Base-by-base conservation (phyloP, 2,113 vertebrate species). In the Carassius gibelio region DNA sequence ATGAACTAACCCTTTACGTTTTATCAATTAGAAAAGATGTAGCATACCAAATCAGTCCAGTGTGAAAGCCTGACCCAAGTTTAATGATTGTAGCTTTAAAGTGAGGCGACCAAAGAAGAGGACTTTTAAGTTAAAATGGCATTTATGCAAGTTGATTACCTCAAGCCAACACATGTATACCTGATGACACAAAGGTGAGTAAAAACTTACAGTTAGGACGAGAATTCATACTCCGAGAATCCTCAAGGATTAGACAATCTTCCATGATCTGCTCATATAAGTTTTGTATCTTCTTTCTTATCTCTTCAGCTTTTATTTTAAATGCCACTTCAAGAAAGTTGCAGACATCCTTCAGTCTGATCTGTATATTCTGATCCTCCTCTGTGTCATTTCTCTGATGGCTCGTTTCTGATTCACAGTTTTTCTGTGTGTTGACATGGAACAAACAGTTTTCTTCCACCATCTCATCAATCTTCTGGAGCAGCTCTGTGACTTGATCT, bases 171-270 rank as follows among this genome's bases (percentile, higher is more conserved):
- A 62, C 5, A 30, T 13, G 5, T 0, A 6, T 14, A 64, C 2
- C 2, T 30, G 23, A 30, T 0, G 14, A 30, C 23, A 64, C 4
- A 14, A 64, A 23, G 21, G 0, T 5, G 9, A 45, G 8, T 21
- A 9, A 9, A 38, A 48, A 45, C 78, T 3, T 26, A 81, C 78
- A 80, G 11, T 9, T 0, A 45, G 0, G 0, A 23, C n/a, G 13
- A 8, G 0, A 0, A 9, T 7, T 8, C 4, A 3, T 42, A 50
- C 83, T 85, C 11, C 0, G 1, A n/a, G 0, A 10, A 9, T 68
- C 48, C 21, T 64, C 3, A 17, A 19, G 23, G 57, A 45, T 13
- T 15, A 48, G 17, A 8, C 30, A 30, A 30, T 30, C 30, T 30
- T 19, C 48, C 48, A 76, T 23, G 45, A 52, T 50, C 8, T 85